A percentile compares a stretch with the other conserved stretches of the same genome.
phyloP scores from a whole-genome alignment of 2,113 vertebrate genomes.

The Stigmatopora argus region DNA sequence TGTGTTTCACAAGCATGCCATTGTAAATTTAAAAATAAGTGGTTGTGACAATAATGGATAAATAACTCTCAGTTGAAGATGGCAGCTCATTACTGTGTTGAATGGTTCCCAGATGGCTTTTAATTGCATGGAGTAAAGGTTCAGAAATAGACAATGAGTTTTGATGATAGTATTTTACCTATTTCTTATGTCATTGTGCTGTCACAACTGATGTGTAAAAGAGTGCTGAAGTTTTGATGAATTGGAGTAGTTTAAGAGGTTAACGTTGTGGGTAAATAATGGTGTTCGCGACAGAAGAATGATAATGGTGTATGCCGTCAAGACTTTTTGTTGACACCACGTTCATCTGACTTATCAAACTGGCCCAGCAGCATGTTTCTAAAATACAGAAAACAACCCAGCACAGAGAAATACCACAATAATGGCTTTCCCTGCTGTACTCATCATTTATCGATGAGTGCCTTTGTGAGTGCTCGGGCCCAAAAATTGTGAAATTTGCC shows the following conservation, averaged over 20 bases:
- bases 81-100: neutral
- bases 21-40: neutral
- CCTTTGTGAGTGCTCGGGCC: slow-evolving; percentile 22
- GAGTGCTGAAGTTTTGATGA: neutral
- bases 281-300: neutral
- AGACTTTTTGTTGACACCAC: neutral
- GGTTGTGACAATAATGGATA: neutral
- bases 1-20: neutral
- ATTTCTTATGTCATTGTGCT: neutral
- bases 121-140: neutral
- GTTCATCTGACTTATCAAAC: neutral
- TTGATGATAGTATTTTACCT: neutral
- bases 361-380: neutral
- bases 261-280: neutral
- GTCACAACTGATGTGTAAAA: neutral
- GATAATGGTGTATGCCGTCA: neutral
- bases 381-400: neutral
- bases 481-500: slow-evolving; percentile 36
- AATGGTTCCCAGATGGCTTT: neutral
- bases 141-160: neutral
- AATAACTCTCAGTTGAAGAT: neutral
- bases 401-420: neutral
- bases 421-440: slow-evolving; percentile 37
- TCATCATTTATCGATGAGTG: slow-evolving; percentile 33
- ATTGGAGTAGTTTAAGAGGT: neutral